Base-by-base conservation (phyloP, 2,797 vertebrate species). In the Hybognathus amarus region DNA sequence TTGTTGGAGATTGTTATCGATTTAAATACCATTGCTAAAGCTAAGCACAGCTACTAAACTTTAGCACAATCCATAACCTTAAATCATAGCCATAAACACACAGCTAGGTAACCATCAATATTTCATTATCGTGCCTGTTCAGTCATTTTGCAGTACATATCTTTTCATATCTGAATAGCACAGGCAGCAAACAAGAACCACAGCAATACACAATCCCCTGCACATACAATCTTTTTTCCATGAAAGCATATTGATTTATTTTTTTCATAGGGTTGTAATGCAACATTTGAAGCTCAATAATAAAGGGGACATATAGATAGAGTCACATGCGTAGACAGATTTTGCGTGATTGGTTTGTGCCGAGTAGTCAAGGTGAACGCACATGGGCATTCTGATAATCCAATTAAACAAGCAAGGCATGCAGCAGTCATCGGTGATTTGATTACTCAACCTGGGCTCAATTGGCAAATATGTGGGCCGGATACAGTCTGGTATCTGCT, bases 281-380 rank as follows among this genome's bases (percentile, higher is more conserved):
- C 80, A 82, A 67, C 61, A 64, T 75, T 82, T 66, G n/a, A 75
- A 67, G 66, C 42, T 17, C 61, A 68, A 76, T 67, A 82, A 76
- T 82, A 68, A 76, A 24, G 20, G 11, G 24, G 30, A 56, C n/a
- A 18, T 82, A 42, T 24, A 82, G 79, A 30, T 50, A 33, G 3
- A 36, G 64, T 10, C 18, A 27, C 27, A 24, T n/a, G 42, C 15
- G 2, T 20, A 18, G 40, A 73, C 10, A 73, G 40, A 71, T 38
- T 36, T 61, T 10, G 5, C 54, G 15, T 68, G 71, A 82, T 56
- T 75, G 71, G 70, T 82, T 74, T 7, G 9, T 52, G 30, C 50
- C 8, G 71, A 73, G 33, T 47, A 76, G 61, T 79, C 7, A 50
- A 75, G 85, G 76, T 79, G 76, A 86, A 83, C 13, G 54, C 77